Conservation (phyloP, 2,797 vertebrate species). For the Darevskia mixta region DNA sequence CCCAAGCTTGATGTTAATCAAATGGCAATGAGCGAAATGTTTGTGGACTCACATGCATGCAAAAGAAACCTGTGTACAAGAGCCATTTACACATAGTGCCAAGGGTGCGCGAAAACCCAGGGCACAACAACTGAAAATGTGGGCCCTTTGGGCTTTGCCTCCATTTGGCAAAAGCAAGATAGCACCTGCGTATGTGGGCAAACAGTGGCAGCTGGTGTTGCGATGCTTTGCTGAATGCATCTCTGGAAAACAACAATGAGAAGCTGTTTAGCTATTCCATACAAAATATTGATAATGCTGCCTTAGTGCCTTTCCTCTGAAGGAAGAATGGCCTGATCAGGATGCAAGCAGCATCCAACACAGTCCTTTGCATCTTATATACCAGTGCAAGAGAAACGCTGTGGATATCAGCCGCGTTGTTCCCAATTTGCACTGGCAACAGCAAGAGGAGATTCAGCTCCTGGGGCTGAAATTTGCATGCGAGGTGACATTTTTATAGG, state of each 20-base stretch:
- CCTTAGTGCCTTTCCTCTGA: background rate
- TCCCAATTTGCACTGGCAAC: background rate
- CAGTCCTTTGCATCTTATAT: background rate
- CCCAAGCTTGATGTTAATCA: background rate
- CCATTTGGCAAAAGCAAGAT: slow-evolving; percentile 45
- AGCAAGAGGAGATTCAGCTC: accelerated
- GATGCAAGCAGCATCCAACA: background rate
- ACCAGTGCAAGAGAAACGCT: background rate
- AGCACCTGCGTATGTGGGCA: slow-evolving; percentile 37
- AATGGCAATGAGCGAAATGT: background rate
- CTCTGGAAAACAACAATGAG: background rate
- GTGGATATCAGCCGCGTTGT: background rate
- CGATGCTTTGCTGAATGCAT: background rate
- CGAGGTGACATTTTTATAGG: slow-evolving; percentile 40
- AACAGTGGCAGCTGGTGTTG: slow-evolving; percentile 44
- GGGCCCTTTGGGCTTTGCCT: background rate
- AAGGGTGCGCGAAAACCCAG: background rate
- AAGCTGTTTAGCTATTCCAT: background rate
- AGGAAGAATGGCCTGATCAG: background rate
- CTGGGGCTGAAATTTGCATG: accelerated
- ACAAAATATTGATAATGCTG: accelerated
- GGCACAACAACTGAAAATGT: background rate
- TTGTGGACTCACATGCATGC: accelerated
- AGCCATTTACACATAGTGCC: background rate
- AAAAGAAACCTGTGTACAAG: background rate